Percentiles rank a stretch among this genome's conserved stretches.
Conservation (phyloP, 2,113 vertebrate genomes). For the rat (Rattus norvegicus) region GRCr8 NC_086028.1:56526501-56527000, state of each 20-base stretch:
- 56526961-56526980: background rate
- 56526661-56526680: slow-evolving; percentile 40
- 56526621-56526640: slow-evolving; percentile 56
- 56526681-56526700: slow-evolving; percentile 71
- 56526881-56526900: background rate
- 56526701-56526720: slow-evolving; percentile 27
- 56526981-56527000: background rate
- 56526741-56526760: fast-evolving
- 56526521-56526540: background rate
- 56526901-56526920: background rate
- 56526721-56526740: background rate
- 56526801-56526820: background rate
- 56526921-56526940: background rate
- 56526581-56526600: slow-evolving; percentile 44
- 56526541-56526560: background rate
- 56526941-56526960: background rate
- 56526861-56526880: background rate
- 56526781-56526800: background rate
- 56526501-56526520: background rate
- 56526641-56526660: slow-evolving; percentile 36
- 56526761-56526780: background rate
- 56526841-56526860: background rate
- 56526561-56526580: slow-evolving; percentile 46
- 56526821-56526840: background rate
- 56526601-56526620: slow-evolving; percentile 69